phyloP scores from a whole-genome alignment of 2,888 invertebrate genomes.

The Salticus scenicus region DNA sequence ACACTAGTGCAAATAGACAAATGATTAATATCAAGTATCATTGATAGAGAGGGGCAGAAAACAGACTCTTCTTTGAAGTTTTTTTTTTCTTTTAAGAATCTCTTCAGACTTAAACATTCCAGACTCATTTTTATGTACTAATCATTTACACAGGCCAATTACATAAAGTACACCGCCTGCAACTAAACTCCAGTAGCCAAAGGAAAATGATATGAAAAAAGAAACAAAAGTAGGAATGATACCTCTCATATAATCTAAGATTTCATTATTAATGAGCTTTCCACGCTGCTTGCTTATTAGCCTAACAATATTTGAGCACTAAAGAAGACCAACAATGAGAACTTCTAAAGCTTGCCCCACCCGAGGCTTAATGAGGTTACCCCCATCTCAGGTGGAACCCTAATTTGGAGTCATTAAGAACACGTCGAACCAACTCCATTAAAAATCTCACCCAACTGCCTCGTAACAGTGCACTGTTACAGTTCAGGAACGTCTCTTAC shows the following conservation, averaged over 20 bases:
- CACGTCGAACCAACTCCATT: not conserved
- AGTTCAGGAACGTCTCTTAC: not conserved
- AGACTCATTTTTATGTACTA: too few species aligned
- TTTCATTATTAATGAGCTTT: conserved; percentile 1
- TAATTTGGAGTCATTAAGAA: not conserved
- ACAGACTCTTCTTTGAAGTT: too few species aligned
- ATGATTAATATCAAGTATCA: too few species aligned
- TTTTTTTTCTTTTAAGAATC: too few species aligned
- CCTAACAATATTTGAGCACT: not conserved
- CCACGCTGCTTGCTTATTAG: not conserved
- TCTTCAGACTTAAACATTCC: too few species aligned
- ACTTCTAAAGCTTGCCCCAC: not conserved
- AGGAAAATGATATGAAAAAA: not conserved
- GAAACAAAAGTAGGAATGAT: not conserved
- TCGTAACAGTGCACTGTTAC: not conserved
- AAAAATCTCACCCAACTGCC: not conserved
- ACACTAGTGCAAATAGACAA: too few species aligned
- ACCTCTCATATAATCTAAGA: not conserved
- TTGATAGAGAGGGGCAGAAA: too few species aligned
- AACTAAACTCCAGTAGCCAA: not conserved
- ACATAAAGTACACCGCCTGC: not conserved
- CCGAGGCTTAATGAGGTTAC: not conserved
- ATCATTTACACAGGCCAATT: too few species aligned
- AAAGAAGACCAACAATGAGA: not conserved
- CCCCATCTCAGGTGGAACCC: not conserved